These are phyloP conservation scores for Stichopus horrens DNA, from an alignment of 53 echinoderm and acorn worm genomes.

Conservation along the genomic window DNA sequence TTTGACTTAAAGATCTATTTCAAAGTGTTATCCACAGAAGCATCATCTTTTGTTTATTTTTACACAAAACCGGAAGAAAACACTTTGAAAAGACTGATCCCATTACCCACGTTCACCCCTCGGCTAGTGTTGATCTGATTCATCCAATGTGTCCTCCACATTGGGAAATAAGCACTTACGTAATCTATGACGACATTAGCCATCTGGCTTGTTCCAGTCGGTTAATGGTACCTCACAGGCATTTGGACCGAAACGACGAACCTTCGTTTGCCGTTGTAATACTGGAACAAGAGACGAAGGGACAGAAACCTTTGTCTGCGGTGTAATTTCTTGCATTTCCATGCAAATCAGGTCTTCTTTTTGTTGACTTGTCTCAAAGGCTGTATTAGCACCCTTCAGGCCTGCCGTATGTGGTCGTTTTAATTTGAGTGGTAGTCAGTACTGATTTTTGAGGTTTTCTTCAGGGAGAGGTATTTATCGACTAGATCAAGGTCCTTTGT, in stretches of 20 bases:
- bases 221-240: constrained; percentile 21
- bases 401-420: background rate
- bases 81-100: background rate
- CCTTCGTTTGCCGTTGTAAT: too few species aligned
- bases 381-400: background rate
- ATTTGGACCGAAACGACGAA: background rate
- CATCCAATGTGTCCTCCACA: constrained; percentile 1
- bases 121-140: constrained; percentile 1
- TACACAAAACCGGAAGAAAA: background rate
- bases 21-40: too few species aligned
- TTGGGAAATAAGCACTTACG: background rate
- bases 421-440: background rate
- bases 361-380: background rate
- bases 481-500: background rate
- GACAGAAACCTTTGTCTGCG: background rate
- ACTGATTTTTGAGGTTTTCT: background rate
- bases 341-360: background rate
- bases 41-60: background rate
- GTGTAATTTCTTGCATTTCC: background rate
- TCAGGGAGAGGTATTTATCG: background rate
- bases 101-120: constrained; percentile 7
- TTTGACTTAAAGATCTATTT: too few species aligned
- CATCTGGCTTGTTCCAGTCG: background rate
- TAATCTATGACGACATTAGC: constrained; percentile 11
- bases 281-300: too few species aligned